Percentiles rank a stretch among this genome's conserved stretches.
These are phyloP conservation scores for Leptura quadrifasciata DNA, from an alignment of 2,888 invertebrate genomes.

Conservation along the genomic window DNA sequence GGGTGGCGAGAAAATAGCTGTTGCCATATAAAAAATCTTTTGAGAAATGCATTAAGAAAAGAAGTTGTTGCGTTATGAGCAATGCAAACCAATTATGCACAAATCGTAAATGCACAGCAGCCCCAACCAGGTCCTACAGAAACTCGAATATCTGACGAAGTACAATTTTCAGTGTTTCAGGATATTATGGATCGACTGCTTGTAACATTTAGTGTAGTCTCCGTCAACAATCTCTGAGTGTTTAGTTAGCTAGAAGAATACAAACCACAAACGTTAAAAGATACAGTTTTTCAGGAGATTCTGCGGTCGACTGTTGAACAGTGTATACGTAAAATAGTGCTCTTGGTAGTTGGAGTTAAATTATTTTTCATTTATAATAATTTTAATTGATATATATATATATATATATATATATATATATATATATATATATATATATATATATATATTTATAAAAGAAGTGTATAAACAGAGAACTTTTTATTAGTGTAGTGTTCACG, in stretches of 20 bases:
- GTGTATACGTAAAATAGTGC: too few species aligned
- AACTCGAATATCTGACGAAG: constrained; percentile 93
- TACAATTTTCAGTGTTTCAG: constrained; percentile 98
- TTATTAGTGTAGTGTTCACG: too few species aligned
- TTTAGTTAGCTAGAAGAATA: constrained; percentile 98
- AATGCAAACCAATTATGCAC: constrained; percentile 96
- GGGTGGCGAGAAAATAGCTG: too few species aligned
- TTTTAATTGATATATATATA: too few species aligned
- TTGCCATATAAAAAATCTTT: too few species aligned
- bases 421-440: too few species aligned
- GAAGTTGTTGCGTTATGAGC: constrained; percentile 95
- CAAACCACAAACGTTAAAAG: constrained; percentile 93
- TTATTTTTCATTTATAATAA: too few species aligned
- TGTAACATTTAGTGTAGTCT: constrained; percentile 91
- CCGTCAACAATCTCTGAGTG: constrained; percentile 94
- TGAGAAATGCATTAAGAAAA: constrained; percentile 90
- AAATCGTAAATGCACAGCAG: constrained; percentile 96
- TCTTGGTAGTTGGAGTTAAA: too few species aligned
- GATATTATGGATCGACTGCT: constrained; percentile 96
- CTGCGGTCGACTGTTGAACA: too few species aligned
- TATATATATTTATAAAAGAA: too few species aligned
- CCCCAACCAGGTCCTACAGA: constrained; percentile 92
- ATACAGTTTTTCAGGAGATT: constrained; percentile 88
- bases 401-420: too few species aligned
- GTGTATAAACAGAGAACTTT: too few species aligned